Evolutionary conservation across 1,140 invertebrate species (phyloP), one percentile per base, ranked within the genome.

Genomic region (Leptinotarsa texana): DNA sequence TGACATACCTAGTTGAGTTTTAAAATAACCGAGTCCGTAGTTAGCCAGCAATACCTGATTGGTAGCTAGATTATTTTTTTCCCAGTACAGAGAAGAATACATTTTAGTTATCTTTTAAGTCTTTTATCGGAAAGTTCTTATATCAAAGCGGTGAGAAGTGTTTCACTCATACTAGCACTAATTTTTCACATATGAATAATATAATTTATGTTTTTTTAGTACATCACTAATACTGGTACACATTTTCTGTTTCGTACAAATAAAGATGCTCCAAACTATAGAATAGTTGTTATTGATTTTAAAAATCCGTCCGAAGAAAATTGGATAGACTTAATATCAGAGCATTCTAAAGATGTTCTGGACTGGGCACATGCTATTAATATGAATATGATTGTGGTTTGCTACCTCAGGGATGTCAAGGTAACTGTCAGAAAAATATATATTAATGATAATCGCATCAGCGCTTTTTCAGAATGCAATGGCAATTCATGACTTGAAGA

Each of bases 391-490:
- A 86, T 99, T n/a, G 89, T 99, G 49, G 85, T 96, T 62, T 93
- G 93, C 83, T 99, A 99, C 84, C 91, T 98, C 63, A 90, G 95
- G 84, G 96, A 99, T 91, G 98, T 99, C 4, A 98, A 98, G 89
- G 96, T 94, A 86, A 85, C 75, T 74, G 65, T 68, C 15, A 57
- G 6, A 57, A 57, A 15, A 17, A 57, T 15, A 15, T 15, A 15
- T 13, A 57, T 15, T 17, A 15, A 2, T 18, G 51, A 57, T 57
- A 15, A 17, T 57, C 51, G 3, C 51, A 57, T 15, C 15, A 15
- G 15, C n/a, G 15, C 17, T 5, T 4, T 88, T 89, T 74, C 85
- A 96, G 95, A 94, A 92, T 85, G 89, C 93, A 47, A 87, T 99
- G 66, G 92, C 96, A 88, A 86, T 99, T 3, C 91, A 96, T 85